Conservation (phyloP, 2,797 vertebrate genomes). For the Tinamus major region DNA sequence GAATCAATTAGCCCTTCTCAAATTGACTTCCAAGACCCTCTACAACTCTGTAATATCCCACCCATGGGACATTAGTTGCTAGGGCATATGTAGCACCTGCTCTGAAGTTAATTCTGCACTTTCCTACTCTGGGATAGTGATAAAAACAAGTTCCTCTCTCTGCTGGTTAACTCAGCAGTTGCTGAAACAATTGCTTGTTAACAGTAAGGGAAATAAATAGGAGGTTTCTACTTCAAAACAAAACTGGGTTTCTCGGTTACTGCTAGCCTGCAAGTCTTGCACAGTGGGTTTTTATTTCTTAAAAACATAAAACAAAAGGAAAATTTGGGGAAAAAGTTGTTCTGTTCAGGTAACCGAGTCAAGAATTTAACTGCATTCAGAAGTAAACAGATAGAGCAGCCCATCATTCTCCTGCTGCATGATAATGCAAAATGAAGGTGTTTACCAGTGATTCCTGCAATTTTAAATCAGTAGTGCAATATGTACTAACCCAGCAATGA, state of each 20-base stretch:
- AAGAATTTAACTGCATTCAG: neutral
- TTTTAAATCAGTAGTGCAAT: neutral
- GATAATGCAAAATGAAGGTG: conserved; percentile 6
- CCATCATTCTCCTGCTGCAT: neutral
- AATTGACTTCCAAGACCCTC: neutral
- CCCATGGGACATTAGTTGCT: too few relatives aligned
- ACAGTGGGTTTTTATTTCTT: neutral
- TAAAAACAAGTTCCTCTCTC: too few relatives aligned
- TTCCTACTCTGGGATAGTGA: too few relatives aligned
- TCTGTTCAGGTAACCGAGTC: neutral
- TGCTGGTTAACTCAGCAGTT: too few relatives aligned
- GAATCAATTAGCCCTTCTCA: neutral
- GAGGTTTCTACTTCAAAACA: neutral
- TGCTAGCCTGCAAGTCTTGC: neutral
- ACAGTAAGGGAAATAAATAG: too few relatives aligned
- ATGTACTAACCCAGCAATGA: conserved; percentile 51
- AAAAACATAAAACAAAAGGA: too few relatives aligned
- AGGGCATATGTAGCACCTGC: neutral
- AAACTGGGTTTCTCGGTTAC: neutral
- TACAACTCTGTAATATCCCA: too few relatives aligned
- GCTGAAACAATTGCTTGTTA: neutral
- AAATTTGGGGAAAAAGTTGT: neutral
- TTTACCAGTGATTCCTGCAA: conserved; percentile 21
- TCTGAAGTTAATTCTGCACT: neutral
- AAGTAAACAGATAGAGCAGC: neutral